Percentiles rank a stretch among this genome's conserved stretches.
Evolutionary conservation across 2,888 invertebrate species (phyloP).

Genomic region (Fragum whitleyi): DNA sequence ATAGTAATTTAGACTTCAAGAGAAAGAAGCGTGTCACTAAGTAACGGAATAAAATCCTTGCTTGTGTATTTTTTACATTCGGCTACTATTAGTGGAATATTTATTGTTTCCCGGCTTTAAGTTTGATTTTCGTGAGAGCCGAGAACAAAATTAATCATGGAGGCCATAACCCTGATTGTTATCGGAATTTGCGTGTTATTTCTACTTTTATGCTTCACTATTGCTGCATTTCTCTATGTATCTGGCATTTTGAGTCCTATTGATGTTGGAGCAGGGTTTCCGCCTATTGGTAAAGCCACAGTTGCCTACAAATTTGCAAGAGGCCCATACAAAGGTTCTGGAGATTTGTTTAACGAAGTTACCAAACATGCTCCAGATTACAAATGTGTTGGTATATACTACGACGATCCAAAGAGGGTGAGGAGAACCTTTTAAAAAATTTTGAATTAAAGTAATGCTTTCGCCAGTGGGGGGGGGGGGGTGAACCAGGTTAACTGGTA

Average conservation of each 20-base stretch:
- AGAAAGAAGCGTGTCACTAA: no score
- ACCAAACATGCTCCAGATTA: constrained; percentile 82
- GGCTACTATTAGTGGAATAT: neutral
- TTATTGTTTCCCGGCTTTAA: neutral
- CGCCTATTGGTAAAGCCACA: constrained; percentile 80
- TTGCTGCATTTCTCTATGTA: constrained; percentile 77
- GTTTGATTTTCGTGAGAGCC: neutral
- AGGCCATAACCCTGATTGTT: constrained; percentile 71
- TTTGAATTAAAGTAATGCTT: no score
- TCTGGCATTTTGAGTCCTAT: constrained; percentile 83
- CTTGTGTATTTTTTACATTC: neutral
- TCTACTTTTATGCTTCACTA: constrained; percentile 78
- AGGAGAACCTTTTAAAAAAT: no score
- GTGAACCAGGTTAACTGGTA: no score
- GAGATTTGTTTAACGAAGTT: constrained; percentile 85
- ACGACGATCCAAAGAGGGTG: constrained; percentile 86
- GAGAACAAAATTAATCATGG: constrained; percentile 57
- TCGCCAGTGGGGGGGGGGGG: no score
- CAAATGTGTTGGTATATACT: constrained; percentile 85
- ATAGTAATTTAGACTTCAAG: no score
- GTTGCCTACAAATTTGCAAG: constrained; percentile 85
- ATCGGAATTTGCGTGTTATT: constrained; percentile 76
- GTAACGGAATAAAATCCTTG: no score
- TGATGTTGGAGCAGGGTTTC: constrained; percentile 83
- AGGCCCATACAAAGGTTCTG: constrained; percentile 85